Evolutionary conservation across 2,113 vertebrate genomes (phyloP).

Genomic region (Oreochromis tanganicae): DNA sequence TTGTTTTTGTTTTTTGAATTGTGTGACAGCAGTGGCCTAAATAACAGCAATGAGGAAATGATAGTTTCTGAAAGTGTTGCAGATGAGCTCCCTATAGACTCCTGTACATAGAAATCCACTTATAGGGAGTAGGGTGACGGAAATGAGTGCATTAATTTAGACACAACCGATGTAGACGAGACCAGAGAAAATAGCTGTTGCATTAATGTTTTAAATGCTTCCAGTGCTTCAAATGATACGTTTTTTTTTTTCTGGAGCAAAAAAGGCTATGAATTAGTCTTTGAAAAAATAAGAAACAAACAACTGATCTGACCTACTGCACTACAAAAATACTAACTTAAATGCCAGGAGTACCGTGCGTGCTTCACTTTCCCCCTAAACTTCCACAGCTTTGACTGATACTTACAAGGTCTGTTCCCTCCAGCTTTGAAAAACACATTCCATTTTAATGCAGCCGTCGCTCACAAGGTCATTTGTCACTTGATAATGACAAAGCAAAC

Average conservation of each 20-base stretch:
- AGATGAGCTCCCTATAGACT: background rate
- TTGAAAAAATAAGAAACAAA: background rate
- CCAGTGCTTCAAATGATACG: background rate
- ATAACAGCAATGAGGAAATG: background rate
- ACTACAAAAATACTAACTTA: background rate
- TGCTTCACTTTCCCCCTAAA: background rate
- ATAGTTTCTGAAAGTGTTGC: background rate
- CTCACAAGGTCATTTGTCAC: constrained; percentile 60
- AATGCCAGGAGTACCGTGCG: background rate
- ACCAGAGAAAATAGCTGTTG: background rate
- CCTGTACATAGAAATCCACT: background rate
- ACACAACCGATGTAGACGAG: background rate
- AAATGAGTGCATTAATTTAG: background rate
- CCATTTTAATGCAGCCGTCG: constrained; percentile 42
- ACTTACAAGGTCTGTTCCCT: constrained; percentile 17
- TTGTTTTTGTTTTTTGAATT: background rate
- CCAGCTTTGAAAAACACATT: constrained; percentile 57
- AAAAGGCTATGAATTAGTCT: background rate
- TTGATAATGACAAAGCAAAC: constrained; percentile 58
- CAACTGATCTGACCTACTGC: background rate
- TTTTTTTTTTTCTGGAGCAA: background rate
- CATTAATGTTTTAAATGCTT: background rate
- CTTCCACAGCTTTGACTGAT: constrained; percentile 38
- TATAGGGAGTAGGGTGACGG: background rate
- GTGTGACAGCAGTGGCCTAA: background rate